These are phyloP conservation scores for Eurytoma adleriae DNA, from an alignment of 2,888 invertebrate species.

Conservation along the genomic window DNA sequence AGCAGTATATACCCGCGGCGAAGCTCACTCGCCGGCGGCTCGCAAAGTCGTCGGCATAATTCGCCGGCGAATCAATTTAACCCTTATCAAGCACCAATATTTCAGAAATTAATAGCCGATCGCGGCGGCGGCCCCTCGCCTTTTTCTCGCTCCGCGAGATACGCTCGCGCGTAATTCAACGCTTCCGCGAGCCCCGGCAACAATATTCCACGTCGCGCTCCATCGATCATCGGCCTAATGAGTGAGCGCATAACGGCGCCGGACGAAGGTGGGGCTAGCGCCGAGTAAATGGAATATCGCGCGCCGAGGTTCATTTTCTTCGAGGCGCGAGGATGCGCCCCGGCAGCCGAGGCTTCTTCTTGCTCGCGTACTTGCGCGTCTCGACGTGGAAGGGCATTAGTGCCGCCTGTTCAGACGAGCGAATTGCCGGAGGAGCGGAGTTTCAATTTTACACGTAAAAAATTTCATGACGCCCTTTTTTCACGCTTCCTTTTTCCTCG, in stretches of 20 bases:
- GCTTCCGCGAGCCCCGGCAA: slow-evolving; percentile 15
- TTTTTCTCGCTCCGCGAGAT: not conserved
- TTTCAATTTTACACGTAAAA: no score
- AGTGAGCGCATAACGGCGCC: slow-evolving; percentile 1
- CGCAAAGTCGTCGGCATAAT: not conserved
- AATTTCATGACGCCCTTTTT: no score
- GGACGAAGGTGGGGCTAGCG: not conserved
- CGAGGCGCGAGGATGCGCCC: not conserved
- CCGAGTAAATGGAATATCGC: not conserved
- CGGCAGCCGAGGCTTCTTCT: not conserved
- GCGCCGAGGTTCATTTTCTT: not conserved
- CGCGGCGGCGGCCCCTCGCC: not conserved
- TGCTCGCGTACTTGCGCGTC: not conserved
- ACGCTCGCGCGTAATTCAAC: slow-evolving; percentile 7
- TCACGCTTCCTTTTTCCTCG: no score
- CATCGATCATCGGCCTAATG: slow-evolving; percentile 41
- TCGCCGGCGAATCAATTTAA: slow-evolving; percentile 34
- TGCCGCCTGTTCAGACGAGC: no score
- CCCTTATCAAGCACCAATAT: slow-evolving; percentile 42
- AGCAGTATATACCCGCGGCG: not conserved
- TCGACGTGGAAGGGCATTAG: not conserved
- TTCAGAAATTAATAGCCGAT: slow-evolving; percentile 41
- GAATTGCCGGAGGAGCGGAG: no score
- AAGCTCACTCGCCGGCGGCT: not conserved
- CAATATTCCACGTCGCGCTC: slow-evolving; percentile 20